A percentile compares a stretch with the other conserved stretches of the same genome.
phyloP scores from a whole-genome alignment of 2,797 vertebrate species.

The Emys orbicularis region DNA sequence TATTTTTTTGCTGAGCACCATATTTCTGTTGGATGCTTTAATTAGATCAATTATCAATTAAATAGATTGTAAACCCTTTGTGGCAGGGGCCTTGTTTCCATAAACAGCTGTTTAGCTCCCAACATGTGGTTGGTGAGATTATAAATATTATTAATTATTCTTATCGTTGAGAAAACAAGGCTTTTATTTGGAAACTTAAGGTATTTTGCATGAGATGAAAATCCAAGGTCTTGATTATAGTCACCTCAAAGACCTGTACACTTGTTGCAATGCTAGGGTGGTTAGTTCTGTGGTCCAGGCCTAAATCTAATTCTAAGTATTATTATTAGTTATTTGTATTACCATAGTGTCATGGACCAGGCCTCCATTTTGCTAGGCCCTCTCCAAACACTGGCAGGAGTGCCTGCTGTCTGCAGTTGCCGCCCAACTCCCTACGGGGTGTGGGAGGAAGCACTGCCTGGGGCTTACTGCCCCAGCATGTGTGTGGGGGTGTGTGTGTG shows the following conservation, averaged over 20 bases:
- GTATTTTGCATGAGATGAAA: not conserved
- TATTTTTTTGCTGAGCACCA: not conserved
- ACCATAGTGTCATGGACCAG: not conserved
- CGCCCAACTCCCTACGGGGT: not conserved
- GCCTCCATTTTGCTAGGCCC: not conserved
- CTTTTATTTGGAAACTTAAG: rapidly evolving
- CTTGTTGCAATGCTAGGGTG: not conserved
- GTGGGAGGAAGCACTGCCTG: not conserved
- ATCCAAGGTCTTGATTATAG: rapidly evolving
- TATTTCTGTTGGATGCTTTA: slow-evolving; percentile 10
- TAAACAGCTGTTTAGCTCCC: not conserved
- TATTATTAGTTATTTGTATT: not conserved
- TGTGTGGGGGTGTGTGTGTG: not conserved
- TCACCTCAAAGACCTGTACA: rapidly evolving
- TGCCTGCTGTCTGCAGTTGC: not conserved
- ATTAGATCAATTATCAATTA: slow-evolving; percentile 44
- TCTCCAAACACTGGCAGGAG: not conserved
- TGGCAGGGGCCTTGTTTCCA: not conserved
- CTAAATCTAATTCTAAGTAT: not conserved
- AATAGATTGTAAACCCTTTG: not conserved
- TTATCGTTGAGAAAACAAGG: not conserved
- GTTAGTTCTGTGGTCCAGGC: not conserved
- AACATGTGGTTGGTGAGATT: not conserved
- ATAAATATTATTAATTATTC: not conserved
- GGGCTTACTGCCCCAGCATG: not conserved